Base-by-base conservation (phyloP, 2,113 vertebrate species). In the Athene cunicularia region DNA sequence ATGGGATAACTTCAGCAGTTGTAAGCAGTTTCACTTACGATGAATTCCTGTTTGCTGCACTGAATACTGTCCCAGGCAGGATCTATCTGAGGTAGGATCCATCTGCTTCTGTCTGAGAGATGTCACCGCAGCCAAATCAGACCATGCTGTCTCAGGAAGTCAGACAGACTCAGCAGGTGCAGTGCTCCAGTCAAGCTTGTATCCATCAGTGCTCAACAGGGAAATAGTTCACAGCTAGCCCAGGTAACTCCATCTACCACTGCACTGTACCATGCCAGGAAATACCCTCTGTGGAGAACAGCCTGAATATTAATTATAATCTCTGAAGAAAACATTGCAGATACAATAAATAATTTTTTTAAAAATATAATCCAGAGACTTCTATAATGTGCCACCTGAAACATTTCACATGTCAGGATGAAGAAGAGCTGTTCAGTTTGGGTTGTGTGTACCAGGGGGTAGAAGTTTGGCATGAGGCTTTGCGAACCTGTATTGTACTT, bases 351-450 rank as follows among this genome's bases (percentile, higher is more conserved):
- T 33, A 0, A 7, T 43, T 37, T 33, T 68, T 79, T 3, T 1
- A 20, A 66, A 56, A 20, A 2, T 63, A 18, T 50, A 81, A 67
- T 39, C 11, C 52, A 64, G 39, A 89, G 49, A 37, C 27, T 55
- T 68, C 21, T 7, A 5, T 24, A 72, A 68, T 5, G 5, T 0
- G 0, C 30, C 11, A 3, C 19, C 60, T 58, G 47, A 82, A 91
- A 53, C 26, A 45, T 45, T 72, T 92, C 62, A 55, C 6, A 3
- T 7, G 18, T 39, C 15, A 80, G 47, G 30, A 67, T 50, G 43
- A 84, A 82, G 62, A n/a, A 22, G n/a, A 60, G 19, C 23, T 37
- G 74, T 55, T 90, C 26, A 18, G n/a, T 59, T 64, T 41, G 32
- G 30, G 35, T 35, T 62, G 16, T 70, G 37, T 27, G 33, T 41